Conservation (phyloP, 2,113 vertebrate species). For the Chionis minor region DNA sequence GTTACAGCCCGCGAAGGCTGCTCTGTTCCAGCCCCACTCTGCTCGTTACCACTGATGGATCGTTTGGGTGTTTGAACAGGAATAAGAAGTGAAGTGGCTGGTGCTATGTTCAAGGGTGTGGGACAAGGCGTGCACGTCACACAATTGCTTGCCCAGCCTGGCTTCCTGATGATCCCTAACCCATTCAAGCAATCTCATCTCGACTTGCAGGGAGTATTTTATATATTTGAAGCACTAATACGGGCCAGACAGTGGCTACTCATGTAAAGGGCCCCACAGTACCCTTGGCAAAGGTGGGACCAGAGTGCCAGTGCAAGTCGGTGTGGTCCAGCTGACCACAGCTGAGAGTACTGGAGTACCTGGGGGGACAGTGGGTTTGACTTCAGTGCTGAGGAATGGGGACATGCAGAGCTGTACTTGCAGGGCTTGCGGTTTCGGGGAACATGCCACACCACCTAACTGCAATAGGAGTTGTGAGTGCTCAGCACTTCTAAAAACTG, state of each 20-base stretch:
- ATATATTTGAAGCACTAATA: not conserved
- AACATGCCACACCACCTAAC: not conserved
- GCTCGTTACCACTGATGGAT: not conserved
- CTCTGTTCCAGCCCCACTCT: not conserved
- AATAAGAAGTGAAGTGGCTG: not conserved
- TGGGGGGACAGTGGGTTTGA: not conserved
- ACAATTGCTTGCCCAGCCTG: not conserved
- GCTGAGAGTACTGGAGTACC: not conserved
- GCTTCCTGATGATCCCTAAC: not conserved
- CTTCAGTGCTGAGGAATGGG: not conserved
- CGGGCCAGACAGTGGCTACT: not conserved
- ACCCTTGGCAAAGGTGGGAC: not conserved
- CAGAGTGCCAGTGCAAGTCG: not conserved
- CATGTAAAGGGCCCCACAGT: not conserved
- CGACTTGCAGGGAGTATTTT: not conserved
- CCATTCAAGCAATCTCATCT: not conserved
- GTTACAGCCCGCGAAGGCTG: slow-evolving; percentile 6
- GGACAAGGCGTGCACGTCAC: not conserved
- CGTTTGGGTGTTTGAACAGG: not conserved
- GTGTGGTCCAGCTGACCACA: not conserved
- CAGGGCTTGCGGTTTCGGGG: not conserved
- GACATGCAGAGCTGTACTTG: not conserved
- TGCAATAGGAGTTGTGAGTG: not conserved
- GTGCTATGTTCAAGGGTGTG: not conserved
- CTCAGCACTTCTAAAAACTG: not conserved